Evolutionary conservation across 23 tunicate species (phyloP).

Genomic region (Botrylloides violaceus): DNA sequence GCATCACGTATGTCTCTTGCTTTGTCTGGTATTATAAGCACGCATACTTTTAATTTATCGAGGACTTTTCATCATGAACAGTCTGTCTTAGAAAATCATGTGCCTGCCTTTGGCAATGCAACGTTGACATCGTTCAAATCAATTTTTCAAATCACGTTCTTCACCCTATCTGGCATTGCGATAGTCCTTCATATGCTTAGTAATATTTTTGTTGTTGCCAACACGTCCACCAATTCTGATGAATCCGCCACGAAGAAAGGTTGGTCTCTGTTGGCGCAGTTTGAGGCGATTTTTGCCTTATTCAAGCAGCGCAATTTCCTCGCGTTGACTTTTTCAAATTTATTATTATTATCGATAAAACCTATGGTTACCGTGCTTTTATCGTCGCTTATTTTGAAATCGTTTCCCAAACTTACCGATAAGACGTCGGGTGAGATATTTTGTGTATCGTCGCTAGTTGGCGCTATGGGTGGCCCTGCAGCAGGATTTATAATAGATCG

Average conservation of each 20-base stretch:
- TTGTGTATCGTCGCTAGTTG: slow-evolving; percentile 5
- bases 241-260: neutral
- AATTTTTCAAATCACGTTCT: neutral
- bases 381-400: neutral
- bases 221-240: neutral
- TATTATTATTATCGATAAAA: neutral
- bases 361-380: neutral
- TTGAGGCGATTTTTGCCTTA: neutral
- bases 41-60: neutral
- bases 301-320: neutral
- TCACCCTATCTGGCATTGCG: neutral
- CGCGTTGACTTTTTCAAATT: neutral
- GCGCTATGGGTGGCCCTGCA: neutral
- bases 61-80: too few relatives aligned
- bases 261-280: neutral
- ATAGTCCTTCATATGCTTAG: neutral
- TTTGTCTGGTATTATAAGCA: neutral
- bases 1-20: neutral
- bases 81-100: too few relatives aligned
- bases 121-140: neutral
- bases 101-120: neutral
- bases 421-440: neutral
- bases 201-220: neutral
- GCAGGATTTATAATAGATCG: slow-evolving; percentile 4
- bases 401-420: neutral